Evolutionary conservation across 92 coral and sea anemone genomes (phyloP).

Genomic region (Paragorgia papillata): DNA sequence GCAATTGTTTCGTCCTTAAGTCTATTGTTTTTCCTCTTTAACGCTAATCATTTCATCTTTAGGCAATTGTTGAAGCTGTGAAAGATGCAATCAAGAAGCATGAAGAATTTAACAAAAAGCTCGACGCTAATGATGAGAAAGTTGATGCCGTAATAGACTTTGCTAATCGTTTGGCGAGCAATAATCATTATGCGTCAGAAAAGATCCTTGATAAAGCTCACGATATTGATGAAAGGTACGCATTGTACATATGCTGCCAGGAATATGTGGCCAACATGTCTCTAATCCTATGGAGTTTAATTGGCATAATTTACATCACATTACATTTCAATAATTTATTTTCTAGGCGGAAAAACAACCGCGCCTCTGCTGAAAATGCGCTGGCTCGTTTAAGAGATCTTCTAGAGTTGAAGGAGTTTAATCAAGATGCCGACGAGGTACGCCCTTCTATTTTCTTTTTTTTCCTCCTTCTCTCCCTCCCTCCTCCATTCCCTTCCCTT

Average conservation of each 20-base stretch:
- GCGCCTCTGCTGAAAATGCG: conserved; percentile 85
- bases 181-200: conserved; percentile 91
- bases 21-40: background rate
- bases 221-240: conserved; percentile 88
- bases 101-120: conserved; percentile 89
- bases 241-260: too few species aligned
- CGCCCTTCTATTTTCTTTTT: conserved; percentile 1
- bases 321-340: background rate
- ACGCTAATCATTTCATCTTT: background rate
- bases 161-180: conserved; percentile 86
- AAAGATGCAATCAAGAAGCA: conserved; percentile 94
- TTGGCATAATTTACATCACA: too few species aligned
- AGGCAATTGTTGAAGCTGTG: conserved; percentile 97
- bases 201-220: conserved; percentile 95
- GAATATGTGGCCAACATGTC: too few species aligned
- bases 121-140: conserved; percentile 95
- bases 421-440: conserved; percentile 98
- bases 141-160: conserved; percentile 91
- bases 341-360: conserved; percentile 86
- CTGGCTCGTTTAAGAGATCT: conserved; percentile 87
- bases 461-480: background rate
- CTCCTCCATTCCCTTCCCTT: background rate
- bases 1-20: background rate
- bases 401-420: conserved; percentile 85
- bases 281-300: too few species aligned